Base-by-base conservation (phyloP, 2,888 invertebrate genomes). In the Spatulosminthurus flaviceps region DNA sequence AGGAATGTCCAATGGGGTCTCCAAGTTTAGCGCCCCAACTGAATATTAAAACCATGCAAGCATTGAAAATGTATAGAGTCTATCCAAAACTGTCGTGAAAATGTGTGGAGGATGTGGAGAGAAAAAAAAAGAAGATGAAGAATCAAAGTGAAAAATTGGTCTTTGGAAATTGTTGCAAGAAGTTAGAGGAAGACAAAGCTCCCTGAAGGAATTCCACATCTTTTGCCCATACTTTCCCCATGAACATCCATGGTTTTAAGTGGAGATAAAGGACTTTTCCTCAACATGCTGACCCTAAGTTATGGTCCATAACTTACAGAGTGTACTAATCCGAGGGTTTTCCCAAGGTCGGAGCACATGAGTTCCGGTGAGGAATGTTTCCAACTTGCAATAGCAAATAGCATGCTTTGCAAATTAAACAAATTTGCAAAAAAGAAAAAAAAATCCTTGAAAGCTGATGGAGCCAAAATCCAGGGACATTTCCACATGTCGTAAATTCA, bases 371-470 rank as follows among this genome's bases (percentile, higher is more conserved):
- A 34, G 34, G 34, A 34, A 34, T 34, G 34, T 34, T 7, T 34
- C 34, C 9, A 9, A 9, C 9, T 34, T 34, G 5, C 34, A 34
- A 7, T 9, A 34, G 9, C n/a, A n/a, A n/a, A n/a, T n/a, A n/a
- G n/a, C n/a, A 34, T 34, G 34, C 34, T 34, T n/a, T 19, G 51
- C n/a, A 51, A 51, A 51, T 51, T 51, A 51, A 51, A 51, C n/a
- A 51, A 13, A 51, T n/a, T 19, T 51, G 51, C n/a, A 19, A 51
- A 51, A 51, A n/a, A 34, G 16, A 51, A 19, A n/a, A n/a, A n/a
- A n/a, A n/a, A n/a, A n/a, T n/a, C n/a, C n/a, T 51, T 51, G 9
- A 51, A 51, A 51, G n/a, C 16, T 51, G 51, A 51, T n/a, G 19
- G 16, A 51, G 51, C 7, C 51, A 51, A 51, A 51, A 19, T 13